phyloP scores from a whole-genome alignment of 2,113 vertebrate species.

The Elanus axillaris region DNA sequence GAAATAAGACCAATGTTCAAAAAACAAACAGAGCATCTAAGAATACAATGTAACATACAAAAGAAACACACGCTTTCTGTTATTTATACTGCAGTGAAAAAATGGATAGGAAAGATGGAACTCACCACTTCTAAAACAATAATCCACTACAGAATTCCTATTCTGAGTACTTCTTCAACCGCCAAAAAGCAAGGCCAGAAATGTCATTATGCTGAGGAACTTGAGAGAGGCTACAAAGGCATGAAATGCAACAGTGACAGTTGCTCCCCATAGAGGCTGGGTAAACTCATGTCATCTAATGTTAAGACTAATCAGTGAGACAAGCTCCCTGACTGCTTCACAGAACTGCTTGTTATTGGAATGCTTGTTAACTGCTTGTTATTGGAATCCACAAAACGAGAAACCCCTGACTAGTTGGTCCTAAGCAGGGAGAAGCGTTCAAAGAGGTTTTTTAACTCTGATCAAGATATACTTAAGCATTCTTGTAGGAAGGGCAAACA shows the following conservation, averaged over 20 bases:
- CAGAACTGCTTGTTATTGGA: fast-evolving
- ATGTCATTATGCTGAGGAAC: not conserved
- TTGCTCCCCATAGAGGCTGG: not conserved
- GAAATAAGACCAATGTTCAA: not conserved
- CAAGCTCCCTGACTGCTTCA: not conserved
- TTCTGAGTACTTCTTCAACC: not conserved
- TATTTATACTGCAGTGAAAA: not conserved
- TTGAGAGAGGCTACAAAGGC: not conserved
- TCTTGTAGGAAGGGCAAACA: not conserved
- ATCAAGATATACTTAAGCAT: not conserved
- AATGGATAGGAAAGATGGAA: not conserved
- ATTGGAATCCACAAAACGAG: not conserved
- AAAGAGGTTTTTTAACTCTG: not conserved
- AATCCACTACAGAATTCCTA: not conserved
- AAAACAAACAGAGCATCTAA: not conserved
- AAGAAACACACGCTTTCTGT: not conserved
- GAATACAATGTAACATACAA: not conserved
- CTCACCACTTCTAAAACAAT: not conserved
- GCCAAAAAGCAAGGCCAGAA: not conserved
- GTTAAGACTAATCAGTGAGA: not conserved
- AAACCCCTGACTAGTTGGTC: not conserved
- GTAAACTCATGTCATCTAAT: not conserved
- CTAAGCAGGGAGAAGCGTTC: not conserved
- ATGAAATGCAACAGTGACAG: not conserved
- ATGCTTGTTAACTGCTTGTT: not conserved